A percentile compares a stretch with the other conserved stretches of the same genome.
phyloP scores from a whole-genome alignment of 2,797 vertebrate genomes.

The Siniperca obscura region DNA sequence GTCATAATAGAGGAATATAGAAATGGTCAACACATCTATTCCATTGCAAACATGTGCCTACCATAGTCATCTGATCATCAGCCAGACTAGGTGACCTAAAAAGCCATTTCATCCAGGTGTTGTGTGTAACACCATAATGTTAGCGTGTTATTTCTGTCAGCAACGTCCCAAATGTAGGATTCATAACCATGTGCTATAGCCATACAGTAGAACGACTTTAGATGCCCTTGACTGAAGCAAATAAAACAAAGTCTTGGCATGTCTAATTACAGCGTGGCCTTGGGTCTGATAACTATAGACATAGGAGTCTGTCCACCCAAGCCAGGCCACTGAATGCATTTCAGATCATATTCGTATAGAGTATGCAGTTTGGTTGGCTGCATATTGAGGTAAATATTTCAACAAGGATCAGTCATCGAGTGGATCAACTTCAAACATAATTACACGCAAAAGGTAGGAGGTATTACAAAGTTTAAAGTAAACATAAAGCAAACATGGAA shows the following conservation, averaged over 20 bases:
- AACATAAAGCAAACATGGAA: neutral
- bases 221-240: constrained; percentile 70
- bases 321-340: neutral
- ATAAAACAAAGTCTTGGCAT: constrained; percentile 44
- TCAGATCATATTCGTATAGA: constrained; percentile 13
- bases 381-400: constrained; percentile 2
- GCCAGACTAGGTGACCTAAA: neutral
- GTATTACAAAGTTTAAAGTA: neutral
- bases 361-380: neutral
- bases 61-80: constrained; percentile 6
- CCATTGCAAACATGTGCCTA: constrained; percentile 1
- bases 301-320: neutral
- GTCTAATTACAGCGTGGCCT: constrained; percentile 61
- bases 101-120: neutral
- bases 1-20: constrained; percentile 32
- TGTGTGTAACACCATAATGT: neutral
- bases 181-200: constrained; percentile 43
- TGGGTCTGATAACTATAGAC: constrained; percentile 43
- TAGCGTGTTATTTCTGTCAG: constrained; percentile 1
- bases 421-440: neutral
- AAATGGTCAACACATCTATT: constrained; percentile 6
- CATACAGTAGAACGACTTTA: constrained; percentile 50
- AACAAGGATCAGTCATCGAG: neutral
- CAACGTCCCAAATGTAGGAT: constrained; percentile 1
- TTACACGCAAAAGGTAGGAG: neutral